A percentile compares a stretch with the other conserved stretches of the same genome.
These are phyloP conservation scores for Corythornis vintsioides DNA, from an alignment of 2,113 vertebrate genomes.

Conservation along the genomic window DNA sequence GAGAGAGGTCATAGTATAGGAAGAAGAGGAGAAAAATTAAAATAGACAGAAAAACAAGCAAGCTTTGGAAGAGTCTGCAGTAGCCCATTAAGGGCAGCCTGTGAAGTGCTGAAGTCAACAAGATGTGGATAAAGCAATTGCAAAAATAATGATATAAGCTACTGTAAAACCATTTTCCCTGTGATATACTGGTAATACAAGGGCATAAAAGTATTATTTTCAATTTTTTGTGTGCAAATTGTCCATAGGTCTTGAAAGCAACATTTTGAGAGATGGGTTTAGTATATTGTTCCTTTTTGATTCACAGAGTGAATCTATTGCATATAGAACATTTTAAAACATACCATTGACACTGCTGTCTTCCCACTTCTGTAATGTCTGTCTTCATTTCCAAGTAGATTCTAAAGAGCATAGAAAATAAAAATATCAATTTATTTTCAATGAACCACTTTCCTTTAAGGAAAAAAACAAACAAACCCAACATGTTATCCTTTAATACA, in stretches of 20 bases:
- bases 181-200: neutral
- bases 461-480: neutral
- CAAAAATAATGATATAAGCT: neutral
- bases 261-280: neutral
- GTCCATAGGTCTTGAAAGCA: neutral
- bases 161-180: neutral
- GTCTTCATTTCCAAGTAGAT: neutral
- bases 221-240: neutral
- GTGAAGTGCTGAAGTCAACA: neutral
- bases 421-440: neutral
- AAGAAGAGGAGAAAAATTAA: neutral
- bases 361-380: neutral
- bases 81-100: neutral
- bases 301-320: neutral
- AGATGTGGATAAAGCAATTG: neutral
- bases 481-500: neutral
- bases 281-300: neutral
- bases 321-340: neutral
- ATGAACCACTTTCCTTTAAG: neutral
- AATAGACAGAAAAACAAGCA: neutral
- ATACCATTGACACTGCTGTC: neutral
- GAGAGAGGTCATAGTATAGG: neutral
- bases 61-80: neutral
- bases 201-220: neutral
- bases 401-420: neutral